These are phyloP conservation scores for Regulus satrapa DNA, from an alignment of 2,113 vertebrate species.

Conservation along the genomic window DNA sequence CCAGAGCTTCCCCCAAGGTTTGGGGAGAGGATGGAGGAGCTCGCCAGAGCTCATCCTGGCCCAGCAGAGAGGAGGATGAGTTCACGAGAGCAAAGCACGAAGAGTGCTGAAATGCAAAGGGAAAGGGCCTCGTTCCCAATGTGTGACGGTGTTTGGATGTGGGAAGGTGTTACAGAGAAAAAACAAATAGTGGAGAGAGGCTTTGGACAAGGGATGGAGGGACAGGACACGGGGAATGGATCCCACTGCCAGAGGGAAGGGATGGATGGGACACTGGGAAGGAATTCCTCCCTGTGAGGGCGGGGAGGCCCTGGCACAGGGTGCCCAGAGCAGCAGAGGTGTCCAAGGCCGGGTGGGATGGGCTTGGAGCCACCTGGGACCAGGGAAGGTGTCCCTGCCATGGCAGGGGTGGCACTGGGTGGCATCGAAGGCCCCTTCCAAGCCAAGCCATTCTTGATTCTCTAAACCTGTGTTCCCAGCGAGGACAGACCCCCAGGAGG, in stretches of 20 bases:
- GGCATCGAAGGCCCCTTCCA: not conserved
- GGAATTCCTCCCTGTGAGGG: not conserved
- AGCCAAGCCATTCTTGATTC: not conserved
- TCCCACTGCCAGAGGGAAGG: not conserved
- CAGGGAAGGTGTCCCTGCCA: not conserved
- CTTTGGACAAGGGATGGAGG: not conserved
- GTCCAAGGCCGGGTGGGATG: accelerated
- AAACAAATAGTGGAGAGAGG: not conserved
- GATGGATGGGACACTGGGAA: not conserved
- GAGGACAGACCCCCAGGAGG: not conserved
- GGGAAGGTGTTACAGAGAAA: not conserved
- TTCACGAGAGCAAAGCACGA: not conserved
- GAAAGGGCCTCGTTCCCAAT: not conserved
- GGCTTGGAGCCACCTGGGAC: not conserved
- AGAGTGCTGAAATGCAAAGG: not conserved
- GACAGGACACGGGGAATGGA: not conserved
- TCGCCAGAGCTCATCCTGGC: not conserved
- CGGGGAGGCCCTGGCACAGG: accelerated
- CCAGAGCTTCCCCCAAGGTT: not conserved
- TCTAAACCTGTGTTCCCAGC: not conserved
- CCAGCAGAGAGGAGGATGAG: not conserved
- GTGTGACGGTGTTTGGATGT: not conserved
- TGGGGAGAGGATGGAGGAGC: too few relatives aligned
- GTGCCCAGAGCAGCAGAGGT: not conserved
- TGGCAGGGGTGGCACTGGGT: not conserved